Evolutionary conservation across 2,113 vertebrate genomes (phyloP).

Genomic region (Mandrillus leucophaeus): DNA sequence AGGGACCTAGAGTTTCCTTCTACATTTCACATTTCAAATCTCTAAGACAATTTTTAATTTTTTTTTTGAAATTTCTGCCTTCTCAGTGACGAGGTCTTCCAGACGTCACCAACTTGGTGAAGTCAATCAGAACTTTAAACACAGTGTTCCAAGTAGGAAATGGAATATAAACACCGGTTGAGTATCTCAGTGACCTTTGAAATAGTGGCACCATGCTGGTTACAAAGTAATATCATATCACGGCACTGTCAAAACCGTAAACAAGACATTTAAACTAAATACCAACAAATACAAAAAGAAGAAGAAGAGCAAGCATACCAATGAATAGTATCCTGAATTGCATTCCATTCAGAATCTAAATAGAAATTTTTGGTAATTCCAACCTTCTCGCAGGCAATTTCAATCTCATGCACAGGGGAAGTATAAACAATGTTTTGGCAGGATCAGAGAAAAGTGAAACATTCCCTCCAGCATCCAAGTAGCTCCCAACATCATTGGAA

Average conservation of each 20-base stretch:
- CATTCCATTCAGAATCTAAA: not conserved
- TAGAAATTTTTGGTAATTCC: not conserved
- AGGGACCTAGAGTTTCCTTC: not conserved
- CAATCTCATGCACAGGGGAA: not conserved
- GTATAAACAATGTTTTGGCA: not conserved
- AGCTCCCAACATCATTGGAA: not conserved
- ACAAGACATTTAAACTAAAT: conserved; percentile 59
- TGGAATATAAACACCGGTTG: not conserved
- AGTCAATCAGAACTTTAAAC: conserved; percentile 10
- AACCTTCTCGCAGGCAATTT: conserved; percentile 12
- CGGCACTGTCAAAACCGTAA: conserved; percentile 13
- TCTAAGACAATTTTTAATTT: not conserved
- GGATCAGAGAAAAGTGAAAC: not conserved
- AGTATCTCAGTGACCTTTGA: conserved; percentile 50
- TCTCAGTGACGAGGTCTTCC: not conserved
- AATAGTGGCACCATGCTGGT: not conserved
- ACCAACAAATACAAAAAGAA: not conserved
- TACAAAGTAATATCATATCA: conserved; percentile 39
- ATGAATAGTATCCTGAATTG: not conserved
- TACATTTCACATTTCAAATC: not conserved
- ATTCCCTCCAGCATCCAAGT: not conserved
- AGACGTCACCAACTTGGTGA: conserved; percentile 29
- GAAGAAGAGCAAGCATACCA: not conserved
- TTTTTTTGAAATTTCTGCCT: conserved; percentile 45
- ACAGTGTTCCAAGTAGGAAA: not conserved